phyloP scores from a whole-genome alignment of 2,113 vertebrate genomes.

The Amia ocellicauda region DNA sequence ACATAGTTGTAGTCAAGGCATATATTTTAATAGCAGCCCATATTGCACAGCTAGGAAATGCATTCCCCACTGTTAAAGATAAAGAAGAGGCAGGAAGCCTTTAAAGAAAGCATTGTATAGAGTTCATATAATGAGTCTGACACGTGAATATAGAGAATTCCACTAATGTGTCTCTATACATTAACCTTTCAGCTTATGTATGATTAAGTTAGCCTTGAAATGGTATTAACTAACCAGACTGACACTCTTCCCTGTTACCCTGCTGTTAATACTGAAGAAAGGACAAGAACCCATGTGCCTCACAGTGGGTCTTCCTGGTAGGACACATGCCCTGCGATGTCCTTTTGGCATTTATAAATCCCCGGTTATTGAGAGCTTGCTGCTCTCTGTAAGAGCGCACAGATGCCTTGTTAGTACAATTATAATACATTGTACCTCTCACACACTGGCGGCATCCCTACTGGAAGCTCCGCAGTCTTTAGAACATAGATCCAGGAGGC shows the following conservation, averaged over 20 bases:
- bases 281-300: background rate
- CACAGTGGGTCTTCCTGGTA: background rate
- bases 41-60: too few species aligned
- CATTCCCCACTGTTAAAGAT: too few species aligned
- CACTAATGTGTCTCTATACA: slow-evolving; percentile 11
- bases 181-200: background rate
- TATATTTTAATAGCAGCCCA: too few species aligned
- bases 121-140: background rate
- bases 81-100: background rate
- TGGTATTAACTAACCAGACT: background rate
- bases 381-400: background rate
- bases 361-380: background rate
- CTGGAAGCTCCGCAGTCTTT: background rate
- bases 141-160: background rate
- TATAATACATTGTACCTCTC: background rate
- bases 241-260: background rate
- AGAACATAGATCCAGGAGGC: background rate
- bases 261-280: background rate
- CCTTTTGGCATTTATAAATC: background rate
- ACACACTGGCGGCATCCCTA: background rate
- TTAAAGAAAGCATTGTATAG: background rate
- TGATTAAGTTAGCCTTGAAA: background rate
- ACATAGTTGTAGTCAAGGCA: too few species aligned
- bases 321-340: background rate
- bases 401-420: background rate